Evolutionary conservation across 2,113 vertebrate species (phyloP).

Genomic region (Chamaetylas fuelleborni): DNA sequence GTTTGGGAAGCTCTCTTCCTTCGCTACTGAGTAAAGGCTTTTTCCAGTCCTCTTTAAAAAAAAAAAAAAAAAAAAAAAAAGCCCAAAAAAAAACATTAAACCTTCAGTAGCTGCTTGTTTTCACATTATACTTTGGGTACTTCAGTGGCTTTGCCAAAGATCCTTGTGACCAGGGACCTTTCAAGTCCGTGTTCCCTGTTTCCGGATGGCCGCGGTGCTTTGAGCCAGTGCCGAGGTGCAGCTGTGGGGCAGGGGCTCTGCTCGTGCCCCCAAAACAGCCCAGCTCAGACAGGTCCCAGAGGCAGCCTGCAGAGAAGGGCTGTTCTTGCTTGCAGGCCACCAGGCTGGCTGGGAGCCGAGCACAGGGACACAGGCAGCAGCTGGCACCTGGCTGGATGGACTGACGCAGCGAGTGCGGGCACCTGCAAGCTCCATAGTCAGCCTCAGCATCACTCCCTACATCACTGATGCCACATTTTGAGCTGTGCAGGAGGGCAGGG

Average conservation of each 20-base stretch:
- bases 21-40: not conserved
- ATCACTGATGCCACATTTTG: accelerated
- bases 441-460: accelerated
- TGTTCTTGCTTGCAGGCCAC: not conserved
- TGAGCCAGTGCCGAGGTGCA: not conserved
- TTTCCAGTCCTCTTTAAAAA: not conserved
- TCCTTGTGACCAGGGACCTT: not conserved
- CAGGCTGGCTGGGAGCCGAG: not conserved
- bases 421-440: accelerated
- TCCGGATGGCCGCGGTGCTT: not conserved
- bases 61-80: not conserved
- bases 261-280: accelerated
- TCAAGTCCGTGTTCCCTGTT: not conserved
- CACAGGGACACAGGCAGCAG: not conserved
- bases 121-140: not conserved
- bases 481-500: not conserved
- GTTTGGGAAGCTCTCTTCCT: slow-evolving; percentile 27
- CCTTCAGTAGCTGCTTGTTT: not conserved
- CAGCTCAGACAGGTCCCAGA: not conserved
- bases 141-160: not conserved
- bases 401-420: accelerated
- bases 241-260: not conserved
- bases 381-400: accelerated
- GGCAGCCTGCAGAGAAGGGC: not conserved
- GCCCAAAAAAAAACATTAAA: slow-evolving; percentile 3